phyloP scores from a whole-genome alignment of 2,888 invertebrate species.

The Tupiocoris notatus region DNA sequence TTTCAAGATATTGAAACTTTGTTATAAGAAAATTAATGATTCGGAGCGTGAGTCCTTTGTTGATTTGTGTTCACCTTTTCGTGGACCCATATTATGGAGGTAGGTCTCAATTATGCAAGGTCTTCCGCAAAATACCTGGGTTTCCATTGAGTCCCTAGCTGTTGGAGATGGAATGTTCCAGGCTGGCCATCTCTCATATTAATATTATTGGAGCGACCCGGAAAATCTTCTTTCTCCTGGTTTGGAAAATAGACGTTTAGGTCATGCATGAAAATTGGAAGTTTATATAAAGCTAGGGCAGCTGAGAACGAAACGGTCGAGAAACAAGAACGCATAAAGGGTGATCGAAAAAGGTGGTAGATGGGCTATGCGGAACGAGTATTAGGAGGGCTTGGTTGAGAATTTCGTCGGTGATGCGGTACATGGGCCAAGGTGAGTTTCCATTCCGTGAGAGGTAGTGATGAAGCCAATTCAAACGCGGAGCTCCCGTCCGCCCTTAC shows the following conservation, averaged over 20 bases:
- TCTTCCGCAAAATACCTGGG: not conserved
- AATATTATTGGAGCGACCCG: not conserved
- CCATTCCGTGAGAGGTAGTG: not conserved
- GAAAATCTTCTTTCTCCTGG: not conserved
- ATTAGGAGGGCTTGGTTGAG: not conserved
- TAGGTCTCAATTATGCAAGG: not conserved
- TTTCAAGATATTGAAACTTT: too few species aligned
- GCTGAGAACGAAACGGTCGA: not conserved
- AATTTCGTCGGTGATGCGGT: not conserved
- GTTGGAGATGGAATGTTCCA: not conserved
- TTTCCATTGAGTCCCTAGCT: not conserved
- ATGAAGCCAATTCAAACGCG: not conserved
- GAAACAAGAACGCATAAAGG: not conserved
- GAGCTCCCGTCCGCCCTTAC: too few species aligned
- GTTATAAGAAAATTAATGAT: too few species aligned
- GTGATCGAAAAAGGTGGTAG: not conserved
- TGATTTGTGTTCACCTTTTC: too few species aligned
- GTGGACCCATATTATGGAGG: too few species aligned
- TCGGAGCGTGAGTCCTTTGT: too few species aligned
- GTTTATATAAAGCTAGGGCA: not conserved
- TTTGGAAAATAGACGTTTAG: not conserved
- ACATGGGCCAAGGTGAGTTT: not conserved
- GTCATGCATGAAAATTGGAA: not conserved
- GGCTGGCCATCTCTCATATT: not conserved
- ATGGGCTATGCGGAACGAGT: not conserved